Evolutionary conservation across 1,140 invertebrate species (phyloP).

Genomic region (Euwallacea fornicatus): DNA sequence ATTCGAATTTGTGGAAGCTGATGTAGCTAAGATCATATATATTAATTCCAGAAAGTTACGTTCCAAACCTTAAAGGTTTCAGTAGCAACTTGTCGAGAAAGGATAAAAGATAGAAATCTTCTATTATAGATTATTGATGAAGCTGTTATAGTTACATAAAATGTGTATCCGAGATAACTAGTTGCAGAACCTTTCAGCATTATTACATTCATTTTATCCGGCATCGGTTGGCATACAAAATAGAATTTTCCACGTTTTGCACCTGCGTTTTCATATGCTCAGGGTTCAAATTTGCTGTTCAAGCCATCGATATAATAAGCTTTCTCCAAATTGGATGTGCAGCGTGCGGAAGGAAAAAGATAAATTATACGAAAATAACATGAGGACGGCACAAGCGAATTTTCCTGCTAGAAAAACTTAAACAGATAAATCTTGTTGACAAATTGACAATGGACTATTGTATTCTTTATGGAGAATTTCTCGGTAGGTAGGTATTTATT

Average conservation of each 20-base stretch:
- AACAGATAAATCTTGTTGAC: slow-evolving; percentile 38
- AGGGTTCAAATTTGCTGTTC: slow-evolving; percentile 28
- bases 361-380: slow-evolving; percentile 37
- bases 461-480: slow-evolving; percentile 19
- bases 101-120: too few species aligned
- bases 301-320: slow-evolving; percentile 37
- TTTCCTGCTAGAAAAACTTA: slow-evolving; percentile 28
- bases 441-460: slow-evolving; percentile 37
- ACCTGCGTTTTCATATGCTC: slow-evolving; percentile 39
- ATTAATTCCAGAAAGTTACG: too few species aligned
- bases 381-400: slow-evolving; percentile 15
- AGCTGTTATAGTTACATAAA: too few species aligned
- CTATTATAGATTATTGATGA: too few species aligned
- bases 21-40: too few species aligned
- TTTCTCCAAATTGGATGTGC: slow-evolving; percentile 38
- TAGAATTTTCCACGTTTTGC: slow-evolving; percentile 36
- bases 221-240: slow-evolving; percentile 31
- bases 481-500: slow-evolving; percentile 19
- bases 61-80: too few species aligned
- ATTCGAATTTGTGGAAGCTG: too few species aligned
- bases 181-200: slow-evolving; percentile 31
- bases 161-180: slow-evolving; percentile 8
- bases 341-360: slow-evolving; percentile 34
- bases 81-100: too few species aligned
- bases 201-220: slow-evolving; percentile 36